Percentiles rank a stretch among this genome's conserved stretches.
phyloP scores from a whole-genome alignment of 2,797 vertebrate species.

The Lemur catta region DNA sequence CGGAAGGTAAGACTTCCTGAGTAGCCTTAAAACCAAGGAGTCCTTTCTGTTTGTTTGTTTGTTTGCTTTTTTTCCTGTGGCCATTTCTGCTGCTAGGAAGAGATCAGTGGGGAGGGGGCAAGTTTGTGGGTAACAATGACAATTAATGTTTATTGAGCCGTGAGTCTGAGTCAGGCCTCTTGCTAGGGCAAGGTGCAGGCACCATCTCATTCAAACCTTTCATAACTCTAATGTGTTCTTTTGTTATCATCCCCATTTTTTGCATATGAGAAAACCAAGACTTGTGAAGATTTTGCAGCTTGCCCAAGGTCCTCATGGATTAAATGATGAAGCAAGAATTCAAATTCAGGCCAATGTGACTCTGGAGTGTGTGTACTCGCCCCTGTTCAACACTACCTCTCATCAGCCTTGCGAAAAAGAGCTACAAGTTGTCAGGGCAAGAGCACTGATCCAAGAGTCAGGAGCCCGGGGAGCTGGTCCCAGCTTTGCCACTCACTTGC shows the following conservation, averaged over 20 bases:
- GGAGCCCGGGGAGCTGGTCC: background rate
- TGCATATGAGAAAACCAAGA: constrained; percentile 3
- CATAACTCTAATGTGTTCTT: background rate
- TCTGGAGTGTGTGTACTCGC: background rate
- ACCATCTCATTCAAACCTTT: background rate
- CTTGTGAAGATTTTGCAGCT: background rate
- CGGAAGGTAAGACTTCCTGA: background rate
- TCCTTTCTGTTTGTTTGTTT: background rate
- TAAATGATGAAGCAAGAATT: constrained; percentile 28
- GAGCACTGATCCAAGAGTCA: background rate
- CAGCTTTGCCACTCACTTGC: background rate
- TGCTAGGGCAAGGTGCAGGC: background rate
- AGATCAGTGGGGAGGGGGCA: background rate
- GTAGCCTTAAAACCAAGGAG: background rate
- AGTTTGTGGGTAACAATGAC: background rate
- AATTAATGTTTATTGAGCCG: background rate
- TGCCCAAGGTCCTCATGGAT: background rate
- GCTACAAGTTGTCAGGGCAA: background rate
- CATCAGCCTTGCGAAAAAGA: background rate
- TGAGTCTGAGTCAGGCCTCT: background rate
- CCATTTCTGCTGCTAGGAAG: background rate
- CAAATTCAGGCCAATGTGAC: background rate
- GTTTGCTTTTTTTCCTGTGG: background rate
- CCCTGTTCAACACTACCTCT: background rate
- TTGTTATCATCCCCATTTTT: background rate